A percentile compares a stretch with the other conserved stretches of the same genome.
Evolutionary conservation across 2,797 vertebrate genomes (phyloP).

Genomic region (Adrianichthys oophorus): DNA sequence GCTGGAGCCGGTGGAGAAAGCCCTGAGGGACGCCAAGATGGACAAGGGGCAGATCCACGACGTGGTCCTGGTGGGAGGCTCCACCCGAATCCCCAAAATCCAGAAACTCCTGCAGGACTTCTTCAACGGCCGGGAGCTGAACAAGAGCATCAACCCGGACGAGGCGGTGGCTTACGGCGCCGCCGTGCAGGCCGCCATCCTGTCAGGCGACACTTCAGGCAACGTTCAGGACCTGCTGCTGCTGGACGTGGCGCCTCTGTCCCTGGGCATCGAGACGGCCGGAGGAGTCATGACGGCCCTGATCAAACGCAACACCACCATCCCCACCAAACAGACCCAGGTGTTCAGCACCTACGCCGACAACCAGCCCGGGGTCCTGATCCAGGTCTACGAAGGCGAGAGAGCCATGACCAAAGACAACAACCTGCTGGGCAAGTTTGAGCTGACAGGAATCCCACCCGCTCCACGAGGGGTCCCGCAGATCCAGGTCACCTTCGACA

Average conservation of each 20-base stretch:
- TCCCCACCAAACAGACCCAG: constrained; percentile 50
- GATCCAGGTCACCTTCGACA: constrained; percentile 50
- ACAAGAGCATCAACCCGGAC: constrained; percentile 64
- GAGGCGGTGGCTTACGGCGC: constrained; percentile 64
- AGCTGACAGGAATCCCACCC: constrained; percentile 44
- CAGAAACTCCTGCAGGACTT: constrained; percentile 61
- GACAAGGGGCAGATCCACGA: constrained; percentile 55
- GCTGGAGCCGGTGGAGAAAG: constrained; percentile 57
- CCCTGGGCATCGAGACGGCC: constrained; percentile 36
- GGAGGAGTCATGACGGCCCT: constrained; percentile 55
- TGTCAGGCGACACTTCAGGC: constrained; percentile 37
- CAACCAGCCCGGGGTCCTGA: constrained; percentile 43
- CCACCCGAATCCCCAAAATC: constrained; percentile 56
- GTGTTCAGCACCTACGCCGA: constrained; percentile 40
- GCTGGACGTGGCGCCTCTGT: constrained; percentile 54
- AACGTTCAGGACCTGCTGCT: constrained; percentile 54
- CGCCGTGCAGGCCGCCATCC: constrained; percentile 51
- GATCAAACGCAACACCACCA: constrained; percentile 55
- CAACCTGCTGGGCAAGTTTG: constrained; percentile 56
- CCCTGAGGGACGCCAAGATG: constrained; percentile 57
- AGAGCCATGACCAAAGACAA: constrained; percentile 58
- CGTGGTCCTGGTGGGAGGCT: constrained; percentile 53
- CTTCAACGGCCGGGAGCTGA: constrained; percentile 58
- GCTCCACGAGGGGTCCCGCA: constrained; percentile 53
- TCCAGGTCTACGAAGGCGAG: constrained; percentile 40